These are phyloP conservation scores for Dicyrtomina minuta DNA, from an alignment of 2,888 invertebrate species.

Conservation along the genomic window DNA sequence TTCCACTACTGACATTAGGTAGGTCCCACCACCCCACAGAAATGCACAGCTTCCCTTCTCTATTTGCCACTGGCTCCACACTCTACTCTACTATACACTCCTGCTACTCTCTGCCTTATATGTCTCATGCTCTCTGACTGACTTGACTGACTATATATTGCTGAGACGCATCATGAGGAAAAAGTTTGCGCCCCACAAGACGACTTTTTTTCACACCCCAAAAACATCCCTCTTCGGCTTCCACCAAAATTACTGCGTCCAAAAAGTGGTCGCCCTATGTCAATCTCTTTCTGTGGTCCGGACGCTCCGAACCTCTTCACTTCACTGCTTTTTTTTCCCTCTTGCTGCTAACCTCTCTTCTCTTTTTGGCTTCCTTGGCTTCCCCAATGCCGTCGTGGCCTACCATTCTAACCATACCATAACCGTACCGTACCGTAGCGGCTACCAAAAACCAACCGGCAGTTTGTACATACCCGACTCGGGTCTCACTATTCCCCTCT, in stretches of 20 bases:
- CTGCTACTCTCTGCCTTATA: too few relatives aligned
- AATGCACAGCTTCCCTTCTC: too few relatives aligned
- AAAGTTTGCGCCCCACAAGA: constrained; percentile 28
- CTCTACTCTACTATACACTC: too few relatives aligned
- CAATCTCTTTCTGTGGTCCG: constrained; percentile 36
- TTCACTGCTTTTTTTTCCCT: background rate
- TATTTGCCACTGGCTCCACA: too few relatives aligned
- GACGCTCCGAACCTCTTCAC: constrained; percentile 22
- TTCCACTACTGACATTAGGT: background rate
- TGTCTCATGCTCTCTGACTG: too few relatives aligned
- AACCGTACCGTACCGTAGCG: background rate
- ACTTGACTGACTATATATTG: too few relatives aligned
- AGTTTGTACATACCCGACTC: background rate
- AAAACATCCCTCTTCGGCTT: constrained; percentile 46
- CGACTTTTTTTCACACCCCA: constrained; percentile 49
- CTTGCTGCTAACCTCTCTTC: background rate
- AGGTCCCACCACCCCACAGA: background rate
- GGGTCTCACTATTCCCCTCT: too few relatives aligned
- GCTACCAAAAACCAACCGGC: background rate
- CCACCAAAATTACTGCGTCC: constrained; percentile 44
- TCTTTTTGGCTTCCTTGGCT: too few relatives aligned
- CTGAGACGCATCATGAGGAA: too few relatives aligned
- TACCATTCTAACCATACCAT: background rate
- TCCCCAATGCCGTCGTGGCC: background rate
- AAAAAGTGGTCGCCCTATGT: constrained; percentile 34